A percentile compares a stretch with the other conserved stretches of the same genome.
Conservation (phyloP, 2,797 vertebrate species). For the Natrix natrix region DNA sequence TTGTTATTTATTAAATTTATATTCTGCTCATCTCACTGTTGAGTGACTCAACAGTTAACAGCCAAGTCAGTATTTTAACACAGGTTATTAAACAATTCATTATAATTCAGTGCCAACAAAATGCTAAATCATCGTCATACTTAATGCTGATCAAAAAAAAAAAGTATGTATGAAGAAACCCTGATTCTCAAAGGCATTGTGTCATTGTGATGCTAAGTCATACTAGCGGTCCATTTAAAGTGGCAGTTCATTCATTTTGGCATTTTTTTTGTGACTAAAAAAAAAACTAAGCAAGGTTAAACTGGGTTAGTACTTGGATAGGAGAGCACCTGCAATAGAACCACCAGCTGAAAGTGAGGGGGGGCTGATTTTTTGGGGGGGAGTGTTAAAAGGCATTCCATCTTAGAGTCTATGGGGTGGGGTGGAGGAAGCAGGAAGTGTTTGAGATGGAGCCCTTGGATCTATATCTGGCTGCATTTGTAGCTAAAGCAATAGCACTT, state of each 20-base stretch:
- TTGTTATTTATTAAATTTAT: not conserved
- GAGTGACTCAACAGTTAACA: not conserved
- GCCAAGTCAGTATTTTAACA: not conserved
- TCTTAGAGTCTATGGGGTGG: too few relatives aligned
- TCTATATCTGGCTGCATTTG: too few relatives aligned
- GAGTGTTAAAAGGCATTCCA: not conserved
- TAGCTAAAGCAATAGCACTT: too few relatives aligned
- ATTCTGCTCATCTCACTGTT: not conserved
- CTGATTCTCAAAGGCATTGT: not conserved
- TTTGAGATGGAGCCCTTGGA: too few relatives aligned
- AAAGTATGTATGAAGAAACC: not conserved
- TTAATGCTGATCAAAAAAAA: not conserved
- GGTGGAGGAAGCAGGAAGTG: too few relatives aligned
- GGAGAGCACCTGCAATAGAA: not conserved
- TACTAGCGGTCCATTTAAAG: not conserved
- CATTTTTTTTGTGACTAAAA: not conserved
- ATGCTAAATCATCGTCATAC: not conserved
- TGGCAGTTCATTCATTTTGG: not conserved
- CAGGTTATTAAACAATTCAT: not conserved
- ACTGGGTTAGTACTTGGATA: not conserved
- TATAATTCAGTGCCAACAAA: not conserved
- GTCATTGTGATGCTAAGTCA: not conserved
- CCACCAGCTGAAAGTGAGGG: not conserved
- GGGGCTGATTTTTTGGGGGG: not conserved
- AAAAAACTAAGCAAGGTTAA: not conserved